Base-by-base conservation (phyloP, 2,888 invertebrate genomes). In the Cryptocheilus praepositus region DNA sequence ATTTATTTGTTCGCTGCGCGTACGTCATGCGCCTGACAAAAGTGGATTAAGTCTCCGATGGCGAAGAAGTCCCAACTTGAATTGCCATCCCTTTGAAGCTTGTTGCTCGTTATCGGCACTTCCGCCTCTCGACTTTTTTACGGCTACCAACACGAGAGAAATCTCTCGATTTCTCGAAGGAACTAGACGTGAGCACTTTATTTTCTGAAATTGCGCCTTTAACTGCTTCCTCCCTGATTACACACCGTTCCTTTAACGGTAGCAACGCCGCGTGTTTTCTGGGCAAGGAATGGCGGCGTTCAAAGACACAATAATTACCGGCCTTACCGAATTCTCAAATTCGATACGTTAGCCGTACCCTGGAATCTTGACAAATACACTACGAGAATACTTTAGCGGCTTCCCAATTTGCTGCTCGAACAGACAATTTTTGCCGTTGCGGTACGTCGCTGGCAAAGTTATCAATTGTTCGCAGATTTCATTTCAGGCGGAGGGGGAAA, bases 181-280 rank as follows among this genome's bases (percentile, higher is more conserved):
- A 63, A 61, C 68, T 64, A 44, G 49, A 54, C 61, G 68, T 52
- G 57, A 60, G 54, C 69, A 70, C 65, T 74, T 67, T 65, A 74
- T 70, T 74, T 67, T 59, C 58, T 56, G 63, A 67, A 73, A 74
- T 70, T 70, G 64, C 65, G 58, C 53, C 60, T 63, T 65, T 62
- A 73, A 67, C 63, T 65, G 67, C 61, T 70, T 57, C 63, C 51
- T 52, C 66, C 21, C 64, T 54, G 67, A 70, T 76, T 76, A 70
- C 62, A 44, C 68, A 44, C 52, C 18, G 54, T 46, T 62, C 53
- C 43, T 61, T 61, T 51, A 65, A 60, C 59, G 53, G 51, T 55
- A 43, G 49, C 52, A 72, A 57, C 64, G 36, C 59, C 61, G 56
- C 65, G 54, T 44, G 45, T 55, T 66, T 71, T 45, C 43, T 22